Conservation (phyloP, 2,113 vertebrate species). For the Passer domesticus region DNA sequence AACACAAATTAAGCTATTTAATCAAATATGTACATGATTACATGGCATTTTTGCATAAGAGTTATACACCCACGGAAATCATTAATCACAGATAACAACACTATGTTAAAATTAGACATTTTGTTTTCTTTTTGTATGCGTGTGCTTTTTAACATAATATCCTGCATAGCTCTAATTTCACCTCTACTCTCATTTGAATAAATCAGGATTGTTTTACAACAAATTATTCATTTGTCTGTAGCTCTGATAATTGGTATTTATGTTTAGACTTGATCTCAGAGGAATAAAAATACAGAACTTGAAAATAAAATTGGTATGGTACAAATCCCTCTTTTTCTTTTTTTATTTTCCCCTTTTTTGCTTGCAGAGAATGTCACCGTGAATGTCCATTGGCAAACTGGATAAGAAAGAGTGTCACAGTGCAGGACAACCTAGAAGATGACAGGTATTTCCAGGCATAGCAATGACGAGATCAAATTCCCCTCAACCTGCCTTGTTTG, state of each 20-base stretch:
- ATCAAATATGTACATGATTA: slow-evolving; percentile 69
- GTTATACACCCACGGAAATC: slow-evolving; percentile 67
- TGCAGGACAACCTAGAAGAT: slow-evolving; percentile 53
- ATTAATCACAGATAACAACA: slow-evolving; percentile 70
- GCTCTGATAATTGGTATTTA: slow-evolving; percentile 76
- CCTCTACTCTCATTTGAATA: slow-evolving; percentile 62
- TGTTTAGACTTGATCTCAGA: slow-evolving; percentile 67
- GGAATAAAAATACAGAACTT: slow-evolving; percentile 44
- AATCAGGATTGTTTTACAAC: slow-evolving; percentile 69
- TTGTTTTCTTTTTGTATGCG: slow-evolving; percentile 39
- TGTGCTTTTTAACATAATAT: slow-evolving; percentile 69
- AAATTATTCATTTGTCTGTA: slow-evolving; percentile 76
- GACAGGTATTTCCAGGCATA: slow-evolving; percentile 76
- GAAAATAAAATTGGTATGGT: slow-evolving; percentile 51
- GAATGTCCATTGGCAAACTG: slow-evolving; percentile 64
- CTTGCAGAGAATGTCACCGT: slow-evolving; percentile 55
- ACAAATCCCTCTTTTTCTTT: neutral
- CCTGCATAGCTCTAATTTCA: slow-evolving; percentile 55
- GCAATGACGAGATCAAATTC: slow-evolving; percentile 74
- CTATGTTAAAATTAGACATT: slow-evolving; percentile 68
- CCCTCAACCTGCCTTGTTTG: slow-evolving; percentile 79
- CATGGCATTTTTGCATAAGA: slow-evolving; percentile 63
- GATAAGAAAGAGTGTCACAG: slow-evolving; percentile 62
- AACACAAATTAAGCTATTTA: slow-evolving; percentile 73
- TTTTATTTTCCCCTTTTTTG: neutral